phyloP scores from a whole-genome alignment of 2,797 vertebrate genomes.

The Acanthurus lineatus region DNA sequence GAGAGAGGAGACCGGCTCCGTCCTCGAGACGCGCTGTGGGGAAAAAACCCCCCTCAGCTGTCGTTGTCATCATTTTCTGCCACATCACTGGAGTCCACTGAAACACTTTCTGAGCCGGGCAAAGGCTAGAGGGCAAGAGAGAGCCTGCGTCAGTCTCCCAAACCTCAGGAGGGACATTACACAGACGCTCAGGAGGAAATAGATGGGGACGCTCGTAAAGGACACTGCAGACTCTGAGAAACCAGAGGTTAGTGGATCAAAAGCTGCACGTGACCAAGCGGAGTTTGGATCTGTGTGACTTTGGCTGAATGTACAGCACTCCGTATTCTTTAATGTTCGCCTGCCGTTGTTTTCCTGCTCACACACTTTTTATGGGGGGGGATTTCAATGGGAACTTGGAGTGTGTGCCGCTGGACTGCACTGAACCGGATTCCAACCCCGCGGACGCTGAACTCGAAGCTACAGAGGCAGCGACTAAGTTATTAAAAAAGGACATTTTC shows the following conservation, averaged over 20 bases:
- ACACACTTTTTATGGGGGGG: constrained; percentile 17
- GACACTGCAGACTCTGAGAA: constrained; percentile 55
- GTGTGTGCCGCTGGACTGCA: constrained; percentile 46
- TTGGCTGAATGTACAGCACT: constrained; percentile 71
- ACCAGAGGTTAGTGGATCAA: constrained; percentile 63
- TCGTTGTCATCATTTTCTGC: constrained; percentile 50
- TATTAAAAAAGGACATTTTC: constrained; percentile 19
- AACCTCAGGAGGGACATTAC: constrained; percentile 65
- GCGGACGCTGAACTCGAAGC: constrained; percentile 18
- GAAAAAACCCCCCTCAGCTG: constrained; percentile 11
- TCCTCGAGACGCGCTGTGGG: constrained; percentile 29
- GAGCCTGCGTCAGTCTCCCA: constrained; percentile 44
- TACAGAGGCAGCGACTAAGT: constrained; percentile 20
- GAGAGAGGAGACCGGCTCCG: constrained; percentile 67
- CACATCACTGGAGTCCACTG: constrained; percentile 57
- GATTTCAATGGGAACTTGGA: constrained; percentile 8
- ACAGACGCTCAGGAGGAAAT: constrained; percentile 43
- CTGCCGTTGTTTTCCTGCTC: constrained; percentile 33
- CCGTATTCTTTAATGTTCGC: constrained; percentile 10
- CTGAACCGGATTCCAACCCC: constrained; percentile 41
- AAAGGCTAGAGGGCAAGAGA: constrained; percentile 18
- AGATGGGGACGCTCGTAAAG: constrained; percentile 41
- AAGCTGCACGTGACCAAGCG: constrained; percentile 52
- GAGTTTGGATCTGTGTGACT: constrained; percentile 29
- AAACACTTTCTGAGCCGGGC: constrained; percentile 51